Evolutionary conservation across 2,797 vertebrate genomes (phyloP), one percentile per base, ranked within the genome.

Genomic region (Danio kyathit): DNA sequence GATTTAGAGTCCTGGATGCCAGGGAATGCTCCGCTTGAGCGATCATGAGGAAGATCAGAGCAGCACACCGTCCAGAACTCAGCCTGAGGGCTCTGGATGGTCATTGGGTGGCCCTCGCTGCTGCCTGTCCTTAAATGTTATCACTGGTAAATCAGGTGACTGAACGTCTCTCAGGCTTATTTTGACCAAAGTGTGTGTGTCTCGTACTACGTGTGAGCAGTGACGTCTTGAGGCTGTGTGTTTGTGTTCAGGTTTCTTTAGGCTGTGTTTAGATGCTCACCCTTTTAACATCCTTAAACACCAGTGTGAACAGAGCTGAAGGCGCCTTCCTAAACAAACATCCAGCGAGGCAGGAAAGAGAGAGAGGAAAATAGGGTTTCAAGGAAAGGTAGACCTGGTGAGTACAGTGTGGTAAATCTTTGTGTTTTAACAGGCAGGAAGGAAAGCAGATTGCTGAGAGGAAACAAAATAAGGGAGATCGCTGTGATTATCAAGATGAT

Each of bases 321-420:
- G 76, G 76, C 46, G 9, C 52, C 63, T 67, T 79, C 19, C 43
- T n/a, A 52, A 64, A 73, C 51, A 79, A 79, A 74, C 77, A 80
- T 38, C 9, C 78, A 56, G 49, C 14, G 0, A 17, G 13, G 19
- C 49, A 38, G 78, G 48, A 72, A 60, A 41, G 17, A 43, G 46
- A 63, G 7, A 21, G 71, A 59, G 57, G 21, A 64, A 64, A 29
- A 72, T 16, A 21, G 6, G 29, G 52, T 46, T 19, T 59, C 13
- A 59, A 79, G 65, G 11, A 70, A 52, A 60, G 44, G 38, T 61
- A 19, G 16, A 43, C 12, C 66, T 61, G 46, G 29, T 59, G 66
- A 51, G 66, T 13, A 46, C 13, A 43, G 19, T n/a, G 54, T 19
- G 41, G 78, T 80, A 80, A 80, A 80, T 80, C 60, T 65, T 73